Base-by-base conservation (phyloP, 2,797 vertebrate genomes). In the Microhierax caerulescens region DNA sequence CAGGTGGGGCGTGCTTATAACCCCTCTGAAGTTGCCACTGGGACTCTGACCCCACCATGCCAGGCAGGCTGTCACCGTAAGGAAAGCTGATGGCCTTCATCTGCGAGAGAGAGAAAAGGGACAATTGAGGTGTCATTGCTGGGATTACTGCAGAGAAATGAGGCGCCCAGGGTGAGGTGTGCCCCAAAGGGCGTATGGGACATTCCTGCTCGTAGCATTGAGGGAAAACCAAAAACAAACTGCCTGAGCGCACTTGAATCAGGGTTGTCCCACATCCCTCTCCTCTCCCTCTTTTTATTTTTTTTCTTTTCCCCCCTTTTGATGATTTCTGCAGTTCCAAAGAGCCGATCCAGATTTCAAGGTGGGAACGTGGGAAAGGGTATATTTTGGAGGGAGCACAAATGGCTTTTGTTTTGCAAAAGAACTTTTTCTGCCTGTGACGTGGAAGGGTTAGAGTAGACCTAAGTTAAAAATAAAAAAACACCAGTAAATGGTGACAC, bases 51-150 rank as follows among this genome's bases (percentile, higher is more conserved):
- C 28, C 9, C 1, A 0, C 24, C 2, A 0, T 8, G 11, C n/a
- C 41, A 39, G 27, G 34, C 34, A n/a, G 34, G 30, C 16, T 4
- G 22, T 53, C 53, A 59, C 61, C 4, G 0, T 30, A 54, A 77
- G 32, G 32, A 50, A 69, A 65, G 30, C 13, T 37, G 32, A 32
- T 2, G 6, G 34, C 20, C 17, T 73, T 54, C 2, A 2, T 41
- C 57, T 65, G 20, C 2, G 5, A 60, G 43, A 56, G 3, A 54
- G 15, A 32, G 24, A 61, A 86, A 13, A 11, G 3, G 5, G 30
- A 48, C 0, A 2, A 37, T 32, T 2, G 3, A 14, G 70, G 41
- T 0, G 1, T 14, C 34, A 50, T 15, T 48, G 14, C 24, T 53
- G 20, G 34, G 45, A 53, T 32, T 20, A 10, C 34, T 2, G 0